phyloP scores from a whole-genome alignment of 2,113 vertebrate genomes.

The zebrafish (Danio rerio) region GRCz12tu NC_133178.1:14547001-14547500 shows the following conservation, averaged over 20 bases:
- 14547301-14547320: constrained; percentile 87
- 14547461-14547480: constrained; percentile 9
- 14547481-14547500: neutral
- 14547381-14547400: constrained; percentile 57
- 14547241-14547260: constrained; percentile 93
- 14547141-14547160: neutral
- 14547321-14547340: constrained; percentile 31
- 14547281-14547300: constrained; percentile 97
- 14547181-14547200: constrained; percentile 95
- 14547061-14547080: neutral
- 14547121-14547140: neutral
- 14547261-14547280: constrained; percentile 92
- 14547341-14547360: neutral
- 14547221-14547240: constrained; percentile 94
- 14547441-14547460: constrained; percentile 61
- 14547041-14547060: no score
- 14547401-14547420: constrained; percentile 63
- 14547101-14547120: neutral
- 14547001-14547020: neutral
- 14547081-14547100: neutral
- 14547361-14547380: constrained; percentile 37
- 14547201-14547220: constrained; percentile 95
- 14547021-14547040: neutral
- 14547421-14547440: constrained; percentile 61
- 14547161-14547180: neutral